Evolutionary conservation across 2,797 vertebrate species (phyloP), one percentile per base, ranked within the genome.

Genomic region (Oryzias dopingdopingensis): DNA sequence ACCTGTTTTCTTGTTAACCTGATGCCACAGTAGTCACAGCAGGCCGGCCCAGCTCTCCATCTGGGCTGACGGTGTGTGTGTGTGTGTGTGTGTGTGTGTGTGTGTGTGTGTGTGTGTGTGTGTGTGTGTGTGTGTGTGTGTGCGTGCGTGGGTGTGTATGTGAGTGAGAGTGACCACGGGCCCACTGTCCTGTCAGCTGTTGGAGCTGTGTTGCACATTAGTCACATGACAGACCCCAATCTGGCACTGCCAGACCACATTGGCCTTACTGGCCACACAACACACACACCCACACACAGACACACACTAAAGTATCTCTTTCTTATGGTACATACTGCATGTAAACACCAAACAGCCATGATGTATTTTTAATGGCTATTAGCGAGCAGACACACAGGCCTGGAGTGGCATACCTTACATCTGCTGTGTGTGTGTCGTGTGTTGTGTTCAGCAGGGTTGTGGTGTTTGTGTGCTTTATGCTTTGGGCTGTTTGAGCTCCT

Each of bases 141-240:
- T 70, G 70, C 32, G 26, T 42, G 5, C 62, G 40, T 62, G 23
- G 74, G 63, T 59, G 54, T 76, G 59, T 72, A 14, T 64, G 50
- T 73, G 67, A 69, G 65, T 70, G 70, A 70, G 49, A 71, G 85
- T 87, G 83, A 88, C 89, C 90, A 90, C 88, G 85, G 87, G 87
- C 88, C 88, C 90, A 89, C 84, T 84, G 87, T 90, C 86, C 88
- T 90, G 89, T 92, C 90, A 92, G 87, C 89, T 92, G 91, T 90
- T 90, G 86, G 87, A 89, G 86, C 88, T 90, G 88, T 82, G 87
- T 81, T 92, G 83, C 89, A 87, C 86, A 91, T 92, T 92, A 92
- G 89, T 92, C 91, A 93, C 90, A 92, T 91, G 89, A 90, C 87
- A 79, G 91, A 83, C 76, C 81, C 85, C 91, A 92, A 92, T 92